Evolutionary conservation across 2,797 vertebrate species (phyloP), one percentile per base, ranked within the genome.

Genomic region (Parauchenoglanis ngamensis): DNA sequence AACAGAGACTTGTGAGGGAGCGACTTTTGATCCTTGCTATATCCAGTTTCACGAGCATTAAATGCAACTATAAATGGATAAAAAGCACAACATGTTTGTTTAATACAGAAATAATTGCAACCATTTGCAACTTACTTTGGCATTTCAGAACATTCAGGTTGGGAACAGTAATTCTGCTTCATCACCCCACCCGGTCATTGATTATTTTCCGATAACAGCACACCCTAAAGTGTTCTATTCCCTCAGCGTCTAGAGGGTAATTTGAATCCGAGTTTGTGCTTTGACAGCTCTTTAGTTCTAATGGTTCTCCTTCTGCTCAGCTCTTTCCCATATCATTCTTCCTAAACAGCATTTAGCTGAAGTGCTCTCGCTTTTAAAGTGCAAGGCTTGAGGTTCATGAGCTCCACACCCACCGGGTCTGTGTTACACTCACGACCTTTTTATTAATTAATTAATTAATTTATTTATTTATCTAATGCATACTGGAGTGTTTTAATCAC

Each of bases 281-380:
- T 68, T 68, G 59, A 28, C 19, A 52, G 25, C 52, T 54, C 46
- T 83, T 83, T 44, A 68, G 63, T 40, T 84, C 31, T 56, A 57
- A 84, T 84, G 28, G 52, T 7, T 40, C 65, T 56, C 54, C 52
- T 57, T 84, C 49, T 84, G 65, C 63, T 40, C 17, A 7, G 52
- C 15, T 56, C 75, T 56, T 40, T 56, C 57, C 49, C 65, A 15
- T 25, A 35, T 31, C 65, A 70, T 31, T 68, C 65, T 54, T 54
- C n/a, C 75, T 77, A 56, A 76, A 56, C n/a, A 31, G 52, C 75
- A 77, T 56, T 77, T 77, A 54, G 4, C 35, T 70, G 28, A 25
- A 54, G 28, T 83, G 65, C n/a, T 83, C 75, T 31, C 75, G 56
- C 54, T 57, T n/a, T 77, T 56, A 78, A 5, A 57, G 17, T 78